Evolutionary conservation across 92 coral and sea anemone species (phyloP), one percentile per base, ranked within the genome.

Genomic region (Palythoa grandis): DNA sequence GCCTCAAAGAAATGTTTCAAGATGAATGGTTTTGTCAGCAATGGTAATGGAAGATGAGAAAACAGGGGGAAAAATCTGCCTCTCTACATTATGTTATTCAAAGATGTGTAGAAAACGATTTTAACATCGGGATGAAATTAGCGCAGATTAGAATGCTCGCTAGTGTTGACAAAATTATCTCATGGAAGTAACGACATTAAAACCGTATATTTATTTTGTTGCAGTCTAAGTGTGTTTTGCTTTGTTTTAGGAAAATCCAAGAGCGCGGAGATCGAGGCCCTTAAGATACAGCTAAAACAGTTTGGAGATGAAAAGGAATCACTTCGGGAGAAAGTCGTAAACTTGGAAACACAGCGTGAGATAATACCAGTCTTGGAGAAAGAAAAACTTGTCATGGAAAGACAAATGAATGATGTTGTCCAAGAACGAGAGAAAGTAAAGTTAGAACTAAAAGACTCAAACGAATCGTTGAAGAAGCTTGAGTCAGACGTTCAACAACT

Each of bases 321-420:
- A 54, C 82, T 90, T 67, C 84, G 82, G 80, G 92, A 91, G 70
- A 90, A 85, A 89, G 69, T 90, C 11, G 48, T 71, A 37, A 75
- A 89, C 20, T 83, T 87, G 92, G 95, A 94, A 65, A 86, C 86
- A 43, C 88, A 85, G 19, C 88, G 90, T 1, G 89, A 89, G 4
- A 86, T 93, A n/a, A 87, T 92, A 76, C 84, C 98, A 71, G 89
- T 92, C 56, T 77, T 94, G 68, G 98, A 94, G 77, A 94, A 94
- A 67, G 98, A 94, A 87, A 94, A 94, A 67, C 92, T 94, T 52
- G 91, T 88, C 15, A 60, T 92, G 38, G 94, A 94, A 78, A 76
- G 89, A 17, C 94, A 92, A 68, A 77, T 88, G 68, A 94, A 90
- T 87, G 98, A 94, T 63, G 85, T 93, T n/a, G 40, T 87, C 72